Percentiles rank a stretch among this genome's conserved stretches.
Evolutionary conservation across 2,888 invertebrate species (phyloP).

Genomic region (Nephrotoma appendiculata): DNA sequence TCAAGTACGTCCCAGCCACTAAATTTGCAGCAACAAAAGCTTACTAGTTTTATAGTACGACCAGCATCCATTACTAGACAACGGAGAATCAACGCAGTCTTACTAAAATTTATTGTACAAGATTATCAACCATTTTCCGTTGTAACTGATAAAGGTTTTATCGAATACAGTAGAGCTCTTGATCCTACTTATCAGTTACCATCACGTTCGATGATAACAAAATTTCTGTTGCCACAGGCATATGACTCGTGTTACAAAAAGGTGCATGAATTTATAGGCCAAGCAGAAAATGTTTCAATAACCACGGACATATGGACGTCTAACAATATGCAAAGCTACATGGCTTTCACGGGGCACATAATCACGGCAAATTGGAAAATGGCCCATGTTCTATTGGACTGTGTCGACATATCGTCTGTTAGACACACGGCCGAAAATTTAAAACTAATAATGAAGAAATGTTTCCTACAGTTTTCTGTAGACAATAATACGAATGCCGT

Average conservation of each 20-base stretch:
- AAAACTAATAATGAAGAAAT: not conserved
- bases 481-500: not conserved
- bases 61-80: not conserved
- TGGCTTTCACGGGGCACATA: not conserved
- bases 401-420: not conserved
- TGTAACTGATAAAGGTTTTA: not conserved
- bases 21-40: not conserved
- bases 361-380: not conserved
- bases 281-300: not conserved
- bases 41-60: not conserved
- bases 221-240: not conserved
- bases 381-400: not conserved
- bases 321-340: not conserved
- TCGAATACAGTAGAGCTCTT: not conserved
- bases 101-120: not conserved
- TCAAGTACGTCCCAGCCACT: not conserved
- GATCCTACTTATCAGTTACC: not conserved
- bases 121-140: not conserved
- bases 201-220: not conserved
- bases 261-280: not conserved
- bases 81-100: not conserved
- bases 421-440: not conserved
- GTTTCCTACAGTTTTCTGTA: not conserved
- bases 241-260: not conserved
- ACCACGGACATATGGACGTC: not conserved